Evolutionary conservation across 1,140 invertebrate species (phyloP).

Genomic region (Spodoptera frugiperda): DNA sequence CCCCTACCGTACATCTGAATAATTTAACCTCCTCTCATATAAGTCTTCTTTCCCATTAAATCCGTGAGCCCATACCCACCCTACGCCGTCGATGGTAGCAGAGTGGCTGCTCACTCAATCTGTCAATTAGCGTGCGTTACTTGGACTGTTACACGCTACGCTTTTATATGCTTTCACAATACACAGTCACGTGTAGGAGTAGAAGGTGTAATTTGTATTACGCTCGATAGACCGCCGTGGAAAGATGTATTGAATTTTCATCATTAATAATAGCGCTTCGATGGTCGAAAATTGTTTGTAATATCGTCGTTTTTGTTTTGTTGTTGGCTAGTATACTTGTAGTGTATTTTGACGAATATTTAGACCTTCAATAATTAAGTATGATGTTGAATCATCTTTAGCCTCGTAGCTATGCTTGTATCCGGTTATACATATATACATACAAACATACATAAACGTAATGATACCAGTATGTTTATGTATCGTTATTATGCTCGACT

Average conservation of each 20-base stretch:
- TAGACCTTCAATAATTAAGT: too few species aligned
- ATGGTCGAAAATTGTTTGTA: too few species aligned
- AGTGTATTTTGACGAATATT: too few species aligned
- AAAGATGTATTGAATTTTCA: background rate
- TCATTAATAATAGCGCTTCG: too few species aligned
- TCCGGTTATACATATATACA: too few species aligned
- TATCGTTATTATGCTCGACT: too few species aligned
- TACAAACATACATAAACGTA: too few species aligned
- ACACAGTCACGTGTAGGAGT: background rate
- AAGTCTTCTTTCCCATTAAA: conserved; percentile 1
- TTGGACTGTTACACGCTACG: conserved; percentile 55
- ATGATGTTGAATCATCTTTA: too few species aligned
- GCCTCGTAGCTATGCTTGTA: too few species aligned
- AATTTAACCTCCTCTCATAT: conserved; percentile 5
- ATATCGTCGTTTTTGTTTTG: too few species aligned
- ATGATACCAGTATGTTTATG: too few species aligned
- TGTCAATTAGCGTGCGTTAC: conserved; percentile 66
- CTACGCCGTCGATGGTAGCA: conserved; percentile 39
- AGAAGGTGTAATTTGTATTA: conserved; percentile 19
- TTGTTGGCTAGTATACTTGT: too few species aligned
- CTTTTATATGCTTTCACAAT: conserved; percentile 53
- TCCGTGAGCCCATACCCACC: background rate
- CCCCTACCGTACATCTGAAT: background rate
- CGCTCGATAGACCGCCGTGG: background rate
- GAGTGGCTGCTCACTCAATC: conserved; percentile 68